Percentiles rank a stretch among this genome's conserved stretches.
phyloP scores from a whole-genome alignment of 2,888 invertebrate species.

The Athrips mouffetella region DNA sequence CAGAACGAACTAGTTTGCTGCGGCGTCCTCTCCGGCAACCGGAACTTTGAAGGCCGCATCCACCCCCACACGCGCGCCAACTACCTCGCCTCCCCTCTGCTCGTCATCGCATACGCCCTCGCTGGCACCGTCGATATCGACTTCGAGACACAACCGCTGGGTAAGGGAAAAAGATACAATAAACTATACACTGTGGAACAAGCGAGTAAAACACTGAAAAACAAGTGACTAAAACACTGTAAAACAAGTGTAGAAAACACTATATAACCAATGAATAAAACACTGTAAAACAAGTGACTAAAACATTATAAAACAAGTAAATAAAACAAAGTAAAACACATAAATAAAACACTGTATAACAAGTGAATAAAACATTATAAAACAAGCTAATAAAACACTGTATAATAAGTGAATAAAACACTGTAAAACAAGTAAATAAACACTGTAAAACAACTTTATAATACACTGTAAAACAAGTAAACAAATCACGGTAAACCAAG shows the following conservation, averaged over 20 bases:
- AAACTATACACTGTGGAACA: background rate
- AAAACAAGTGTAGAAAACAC: too few species aligned
- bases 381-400: too few species aligned
- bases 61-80: conserved; percentile 98
- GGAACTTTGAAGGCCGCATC: conserved; percentile 98
- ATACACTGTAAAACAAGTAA: too few species aligned
- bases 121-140: conserved; percentile 97
- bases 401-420: too few species aligned
- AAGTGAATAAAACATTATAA: too few species aligned
- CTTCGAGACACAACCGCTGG: conserved; percentile 92
- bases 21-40: conserved; percentile 97
- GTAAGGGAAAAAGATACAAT: conserved; percentile 68
- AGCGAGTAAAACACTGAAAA: too few species aligned
- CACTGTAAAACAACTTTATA: too few species aligned
- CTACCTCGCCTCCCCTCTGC: conserved; percentile 97
- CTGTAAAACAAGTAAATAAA: too few species aligned
- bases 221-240: background rate
- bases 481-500: too few species aligned
- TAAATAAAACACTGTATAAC: too few species aligned
- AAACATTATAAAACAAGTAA: background rate
- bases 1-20: conserved; percentile 96
- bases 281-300: too few species aligned
- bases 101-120: conserved; percentile 98
- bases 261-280: too few species aligned
- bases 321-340: background rate